phyloP scores from a whole-genome alignment of 2,888 invertebrate genomes.

The Hyalella azteca region DNA sequence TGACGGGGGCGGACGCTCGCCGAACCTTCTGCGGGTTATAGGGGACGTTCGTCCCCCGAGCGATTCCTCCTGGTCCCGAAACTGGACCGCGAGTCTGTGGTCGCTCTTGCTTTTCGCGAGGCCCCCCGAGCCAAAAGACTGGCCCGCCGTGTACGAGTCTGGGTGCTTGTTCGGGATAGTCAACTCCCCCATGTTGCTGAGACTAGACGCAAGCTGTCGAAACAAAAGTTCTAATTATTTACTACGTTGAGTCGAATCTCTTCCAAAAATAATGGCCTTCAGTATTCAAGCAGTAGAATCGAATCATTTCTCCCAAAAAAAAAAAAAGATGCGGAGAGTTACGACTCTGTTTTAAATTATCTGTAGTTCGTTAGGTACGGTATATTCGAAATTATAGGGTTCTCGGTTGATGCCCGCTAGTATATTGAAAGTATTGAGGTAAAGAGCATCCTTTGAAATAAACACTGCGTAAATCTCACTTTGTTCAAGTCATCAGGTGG shows the following conservation, averaged over 20 bases:
- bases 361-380: no score
- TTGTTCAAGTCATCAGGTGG: conserved; percentile 92
- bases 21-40: conserved; percentile 78
- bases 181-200: conserved; percentile 53
- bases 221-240: background rate
- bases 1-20: conserved; percentile 66
- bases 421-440: no score
- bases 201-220: conserved; percentile 47
- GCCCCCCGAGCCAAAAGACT: conserved; percentile 65
- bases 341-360: no score
- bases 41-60: conserved; percentile 68
- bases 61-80: conserved; percentile 79
- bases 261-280: no score
- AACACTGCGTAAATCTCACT: conserved; percentile 39
- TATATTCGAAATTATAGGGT: no score
- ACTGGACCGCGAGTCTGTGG: conserved; percentile 86
- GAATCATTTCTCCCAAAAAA: no score
- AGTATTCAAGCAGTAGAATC: no score
- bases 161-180: conserved; percentile 45
- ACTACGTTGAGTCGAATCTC: no score
- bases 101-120: conserved; percentile 92
- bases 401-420: no score
- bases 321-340: no score
- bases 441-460: no score
- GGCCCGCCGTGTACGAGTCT: conserved; percentile 41